Base-by-base conservation (phyloP, 2,797 vertebrate genomes). In the Craterocephalus amniculus region DNA sequence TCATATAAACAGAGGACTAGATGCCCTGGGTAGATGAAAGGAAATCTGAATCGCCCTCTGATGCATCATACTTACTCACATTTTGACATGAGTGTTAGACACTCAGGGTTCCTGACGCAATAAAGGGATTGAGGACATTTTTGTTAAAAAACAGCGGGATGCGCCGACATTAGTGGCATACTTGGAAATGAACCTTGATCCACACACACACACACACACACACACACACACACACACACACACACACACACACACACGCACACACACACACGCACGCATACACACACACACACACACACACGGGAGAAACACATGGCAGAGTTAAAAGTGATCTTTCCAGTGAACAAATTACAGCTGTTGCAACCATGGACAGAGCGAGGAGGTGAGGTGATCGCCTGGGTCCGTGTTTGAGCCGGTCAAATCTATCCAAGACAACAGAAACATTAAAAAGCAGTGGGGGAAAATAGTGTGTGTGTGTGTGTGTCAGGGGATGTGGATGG, bases 1-100 rank as follows among this genome's bases (percentile, higher is more conserved):
- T 91, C 91, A 88, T 92, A 86, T 94, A 94, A 94, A 94, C 92
- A 94, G 89, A 87, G 83, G 81, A 78, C 81, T 85, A 73, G 90
- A 88, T 87, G 75, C 87, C 90, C 86, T 67, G 81, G 83, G 83
- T 87, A 85, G 90, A 92, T 92, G 86, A 93, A 93, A 92, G 88
- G 81, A 90, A 85, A 87, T 80, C 52, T 75, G 84, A 93, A 89
- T 89, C 78, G 75, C 84, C 80, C 82, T 72, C 82, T 73, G 81
- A 90, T 92, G 88, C 84, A 85, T 91, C 87, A 81, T 89, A 85
- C 85, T 89, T 89, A 88, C 88, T 92, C 87, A 85, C 81, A 9
- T 81, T 90, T 80, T 87, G 76, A 87, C 86, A 65, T 74, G 75
- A 86, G 79, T 24, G 55, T 79, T 65, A 66, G 78, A 81, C 74